Conservation (phyloP, 2,888 invertebrate species). For the Dynastes maya region DNA sequence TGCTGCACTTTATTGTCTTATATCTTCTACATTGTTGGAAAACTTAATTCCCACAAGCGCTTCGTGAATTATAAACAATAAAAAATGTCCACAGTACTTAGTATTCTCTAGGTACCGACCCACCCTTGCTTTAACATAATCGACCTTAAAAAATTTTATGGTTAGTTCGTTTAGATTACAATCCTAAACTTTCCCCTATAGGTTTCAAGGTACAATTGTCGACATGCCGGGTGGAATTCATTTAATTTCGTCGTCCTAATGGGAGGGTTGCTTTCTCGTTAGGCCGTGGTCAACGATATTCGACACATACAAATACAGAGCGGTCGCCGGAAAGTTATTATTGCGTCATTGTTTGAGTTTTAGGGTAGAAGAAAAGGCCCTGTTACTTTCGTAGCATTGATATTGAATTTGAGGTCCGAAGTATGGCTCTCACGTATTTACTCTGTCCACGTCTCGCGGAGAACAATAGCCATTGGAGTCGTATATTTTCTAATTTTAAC, state of each 20-base stretch:
- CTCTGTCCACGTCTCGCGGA: background rate
- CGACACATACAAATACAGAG: background rate
- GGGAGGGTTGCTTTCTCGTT: background rate
- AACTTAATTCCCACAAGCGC: no score
- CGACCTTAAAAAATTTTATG: background rate
- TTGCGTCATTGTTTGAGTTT: constrained; percentile 25
- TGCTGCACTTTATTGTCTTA: no score
- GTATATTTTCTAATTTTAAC: constrained; percentile 18
- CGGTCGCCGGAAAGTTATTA: constrained; percentile 28
- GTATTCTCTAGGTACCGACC: background rate
- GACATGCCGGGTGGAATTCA: constrained; percentile 1
- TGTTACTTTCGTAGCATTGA: background rate
- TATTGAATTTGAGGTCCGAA: background rate
- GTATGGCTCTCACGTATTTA: constrained; percentile 2
- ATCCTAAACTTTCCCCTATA: background rate
- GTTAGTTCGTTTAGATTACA: background rate
- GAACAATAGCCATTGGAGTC: constrained; percentile 11
- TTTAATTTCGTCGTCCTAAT: background rate
- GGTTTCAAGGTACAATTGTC: background rate
- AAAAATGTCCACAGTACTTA: no score
- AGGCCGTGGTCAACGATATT: constrained; percentile 20
- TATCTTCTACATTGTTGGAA: no score
- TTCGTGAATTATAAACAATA: no score
- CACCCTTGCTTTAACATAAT: background rate
- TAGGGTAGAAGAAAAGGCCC: constrained; percentile 3